phyloP scores from a whole-genome alignment of 2,113 vertebrate species.

The Brachyistius frenatus region DNA sequence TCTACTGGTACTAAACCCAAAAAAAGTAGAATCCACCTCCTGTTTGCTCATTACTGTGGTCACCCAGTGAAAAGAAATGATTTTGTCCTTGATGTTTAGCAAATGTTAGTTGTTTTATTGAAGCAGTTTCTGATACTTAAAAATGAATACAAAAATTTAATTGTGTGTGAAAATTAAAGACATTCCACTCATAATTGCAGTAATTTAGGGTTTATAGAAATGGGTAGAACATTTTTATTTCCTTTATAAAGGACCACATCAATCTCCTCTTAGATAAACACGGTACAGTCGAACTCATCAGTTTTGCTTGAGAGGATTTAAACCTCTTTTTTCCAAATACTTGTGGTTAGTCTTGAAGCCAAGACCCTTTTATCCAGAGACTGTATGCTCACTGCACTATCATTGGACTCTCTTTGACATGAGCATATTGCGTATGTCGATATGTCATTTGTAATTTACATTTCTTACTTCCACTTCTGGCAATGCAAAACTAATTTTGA shows the following conservation, averaged over 20 bases:
- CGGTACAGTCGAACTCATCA: not conserved
- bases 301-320: not conserved
- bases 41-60: slow-evolving; percentile 1
- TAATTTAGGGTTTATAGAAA: too few relatives aligned
- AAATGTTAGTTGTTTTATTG: not conserved
- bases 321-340: not conserved
- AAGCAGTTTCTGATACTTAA: not conserved
- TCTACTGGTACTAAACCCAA: not conserved
- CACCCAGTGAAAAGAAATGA: slow-evolving; percentile 10
- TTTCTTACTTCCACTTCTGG: slow-evolving; percentile 11
- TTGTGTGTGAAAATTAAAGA: not conserved
- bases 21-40: not conserved
- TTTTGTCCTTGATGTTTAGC: not conserved
- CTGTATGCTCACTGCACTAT: not conserved
- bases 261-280: not conserved
- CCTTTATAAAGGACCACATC: not conserved
- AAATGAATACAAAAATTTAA: not conserved
- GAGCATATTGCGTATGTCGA: not conserved
- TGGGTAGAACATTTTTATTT: not conserved
- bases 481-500: slow-evolving; percentile 18
- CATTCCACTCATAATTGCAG: not conserved
- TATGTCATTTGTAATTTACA: slow-evolving; percentile 6
- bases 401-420: not conserved
- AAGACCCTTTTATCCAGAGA: not conserved
- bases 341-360: not conserved